These are phyloP conservation scores for Lepidurus packardi DNA, from an alignment of 1,140 invertebrate species.

Conservation along the genomic window DNA sequence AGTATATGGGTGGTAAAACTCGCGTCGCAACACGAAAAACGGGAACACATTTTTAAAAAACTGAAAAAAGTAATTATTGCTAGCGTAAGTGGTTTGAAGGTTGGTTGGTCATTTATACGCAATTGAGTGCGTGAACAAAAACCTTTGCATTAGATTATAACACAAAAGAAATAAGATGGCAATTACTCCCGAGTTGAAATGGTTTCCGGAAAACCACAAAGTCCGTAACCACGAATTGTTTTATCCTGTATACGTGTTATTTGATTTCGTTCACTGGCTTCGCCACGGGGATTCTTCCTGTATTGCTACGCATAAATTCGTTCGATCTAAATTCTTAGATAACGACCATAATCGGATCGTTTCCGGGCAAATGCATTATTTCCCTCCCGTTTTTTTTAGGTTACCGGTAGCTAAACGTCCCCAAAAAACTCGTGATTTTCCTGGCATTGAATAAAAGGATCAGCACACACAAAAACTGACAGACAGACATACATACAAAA, in stretches of 20 bases:
- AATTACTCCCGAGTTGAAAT: neutral
- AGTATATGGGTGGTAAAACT: too few species aligned
- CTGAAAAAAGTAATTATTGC: neutral
- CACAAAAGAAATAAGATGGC: neutral
- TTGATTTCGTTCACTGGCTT: neutral
- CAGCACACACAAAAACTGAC: neutral
- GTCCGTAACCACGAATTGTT: neutral
- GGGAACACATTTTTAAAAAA: neutral
- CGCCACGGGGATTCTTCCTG: neutral
- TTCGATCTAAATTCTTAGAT: neutral
- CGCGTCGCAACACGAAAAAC: too few species aligned
- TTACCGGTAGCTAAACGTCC: neutral
- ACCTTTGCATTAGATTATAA: neutral
- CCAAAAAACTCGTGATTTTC: neutral
- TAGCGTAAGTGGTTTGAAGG: slow-evolving; percentile 12
- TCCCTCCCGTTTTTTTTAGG: neutral
- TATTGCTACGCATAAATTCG: neutral
- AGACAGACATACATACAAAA: neutral
- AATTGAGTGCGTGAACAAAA: neutral
- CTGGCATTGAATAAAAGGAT: neutral
- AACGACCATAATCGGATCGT: neutral
- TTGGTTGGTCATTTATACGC: slow-evolving; percentile 7
- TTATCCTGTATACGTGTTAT: neutral
- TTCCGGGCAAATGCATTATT: neutral
- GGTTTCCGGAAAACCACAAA: slow-evolving; percentile 1